These are phyloP conservation scores for Neostethus bicornis DNA, from an alignment of 2,797 vertebrate species.

Conservation along the genomic window DNA sequence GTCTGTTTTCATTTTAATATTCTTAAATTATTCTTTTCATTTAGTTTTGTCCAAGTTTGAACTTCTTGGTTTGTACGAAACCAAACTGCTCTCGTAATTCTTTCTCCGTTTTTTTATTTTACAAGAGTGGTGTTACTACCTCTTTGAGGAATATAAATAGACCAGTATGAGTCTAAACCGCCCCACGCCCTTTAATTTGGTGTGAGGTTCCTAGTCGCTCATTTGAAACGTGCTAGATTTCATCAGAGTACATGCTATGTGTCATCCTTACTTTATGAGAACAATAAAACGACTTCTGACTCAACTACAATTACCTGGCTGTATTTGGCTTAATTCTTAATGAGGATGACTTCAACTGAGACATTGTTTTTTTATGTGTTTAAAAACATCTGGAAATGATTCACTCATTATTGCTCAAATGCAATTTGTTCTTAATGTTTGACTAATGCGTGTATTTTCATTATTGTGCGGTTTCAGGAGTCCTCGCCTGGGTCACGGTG, in stretches of 20 bases:
- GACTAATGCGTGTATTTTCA: slow-evolving; percentile 47
- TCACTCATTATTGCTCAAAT: slow-evolving; percentile 12
- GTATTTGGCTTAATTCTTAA: slow-evolving; percentile 49
- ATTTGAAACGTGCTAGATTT: slow-evolving; percentile 63
- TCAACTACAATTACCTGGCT: slow-evolving; percentile 70
- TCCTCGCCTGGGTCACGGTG: slow-evolving; percentile 97
- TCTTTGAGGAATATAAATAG: slow-evolving; percentile 59
- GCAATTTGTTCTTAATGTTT: slow-evolving; percentile 22
- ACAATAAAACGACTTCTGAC: slow-evolving; percentile 72
- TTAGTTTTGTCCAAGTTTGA: slow-evolving; percentile 20
- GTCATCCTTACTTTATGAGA: slow-evolving; percentile 71
- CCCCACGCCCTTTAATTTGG: slow-evolving; percentile 72
- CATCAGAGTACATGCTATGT: slow-evolving; percentile 57
- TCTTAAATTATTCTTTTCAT: slow-evolving; percentile 2
- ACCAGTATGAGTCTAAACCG: slow-evolving; percentile 44
- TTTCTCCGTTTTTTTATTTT: no score
- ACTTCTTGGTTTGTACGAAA: slow-evolving; percentile 22
- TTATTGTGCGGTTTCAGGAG: slow-evolving; percentile 80
- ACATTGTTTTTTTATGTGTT: slow-evolving; percentile 16
- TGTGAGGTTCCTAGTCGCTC: slow-evolving; percentile 63
- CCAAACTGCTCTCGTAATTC: slow-evolving; percentile 28
- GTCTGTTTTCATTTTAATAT: slow-evolving; percentile 61
- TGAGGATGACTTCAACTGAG: slow-evolving; percentile 22
- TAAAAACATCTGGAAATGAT: slow-evolving; percentile 14
- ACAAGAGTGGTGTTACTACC: slow-evolving; percentile 52